Evolutionary conservation across 2,797 vertebrate species (phyloP).

Genomic region (Alectoris magna): DNA sequence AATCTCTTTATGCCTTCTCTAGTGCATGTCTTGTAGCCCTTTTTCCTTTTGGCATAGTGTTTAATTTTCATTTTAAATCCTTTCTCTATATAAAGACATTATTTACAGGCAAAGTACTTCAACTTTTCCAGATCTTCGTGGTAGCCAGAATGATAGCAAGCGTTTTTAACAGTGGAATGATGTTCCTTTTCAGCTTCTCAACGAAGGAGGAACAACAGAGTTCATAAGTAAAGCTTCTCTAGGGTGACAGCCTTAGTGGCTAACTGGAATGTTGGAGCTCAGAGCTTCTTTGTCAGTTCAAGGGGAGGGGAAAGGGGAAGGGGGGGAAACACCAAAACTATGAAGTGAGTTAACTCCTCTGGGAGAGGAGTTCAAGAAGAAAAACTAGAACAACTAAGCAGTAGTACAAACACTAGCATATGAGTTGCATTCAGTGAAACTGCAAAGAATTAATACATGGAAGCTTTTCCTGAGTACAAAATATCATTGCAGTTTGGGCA

Average conservation of each 20-base stretch:
- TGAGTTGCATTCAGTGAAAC: neutral
- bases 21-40: neutral
- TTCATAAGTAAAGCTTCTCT: slow-evolving; percentile 54
- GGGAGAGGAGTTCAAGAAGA: neutral
- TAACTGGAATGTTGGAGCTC: slow-evolving; percentile 40
- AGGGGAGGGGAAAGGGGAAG: too few relatives aligned
- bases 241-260: slow-evolving; percentile 41
- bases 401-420: neutral
- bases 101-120: neutral
- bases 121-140: slow-evolving; percentile 5
- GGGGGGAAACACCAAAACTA: neutral
- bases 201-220: neutral
- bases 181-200: slow-evolving; percentile 41
- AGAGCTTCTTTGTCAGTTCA: slow-evolving; percentile 24
- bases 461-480: neutral
- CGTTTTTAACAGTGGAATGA: slow-evolving; percentile 19
- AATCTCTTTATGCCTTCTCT: neutral
- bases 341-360: neutral
- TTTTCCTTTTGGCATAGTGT: neutral
- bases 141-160: neutral
- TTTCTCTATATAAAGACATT: neutral
- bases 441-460: neutral
- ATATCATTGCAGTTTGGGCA: neutral
- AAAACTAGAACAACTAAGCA: neutral
- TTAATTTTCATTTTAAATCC: neutral